These are phyloP conservation scores for Oryzias dopingdopingensis DNA, from an alignment of 2,797 vertebrate species.

Conservation along the genomic window DNA sequence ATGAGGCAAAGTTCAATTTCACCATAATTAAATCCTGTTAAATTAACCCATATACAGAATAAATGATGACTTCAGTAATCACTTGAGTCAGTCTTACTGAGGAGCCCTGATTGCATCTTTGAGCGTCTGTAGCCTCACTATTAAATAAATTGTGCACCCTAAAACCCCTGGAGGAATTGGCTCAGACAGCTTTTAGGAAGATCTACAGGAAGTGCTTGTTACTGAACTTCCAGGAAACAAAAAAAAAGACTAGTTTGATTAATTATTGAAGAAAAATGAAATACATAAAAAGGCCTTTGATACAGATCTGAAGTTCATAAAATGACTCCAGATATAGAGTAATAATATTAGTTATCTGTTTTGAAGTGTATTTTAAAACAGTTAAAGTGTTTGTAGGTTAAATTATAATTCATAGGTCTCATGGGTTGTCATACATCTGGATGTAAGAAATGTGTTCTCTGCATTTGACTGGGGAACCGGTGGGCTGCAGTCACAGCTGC, in stretches of 20 bases:
- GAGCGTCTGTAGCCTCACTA: background rate
- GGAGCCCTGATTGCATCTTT: conserved; percentile 3
- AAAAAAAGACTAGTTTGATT: background rate
- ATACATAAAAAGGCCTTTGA: no score
- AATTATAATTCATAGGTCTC: no score
- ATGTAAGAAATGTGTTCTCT: no score
- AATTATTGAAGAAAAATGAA: background rate
- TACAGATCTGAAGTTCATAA: no score
- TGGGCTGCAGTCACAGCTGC: no score
- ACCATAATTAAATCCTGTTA: conserved; percentile 36
- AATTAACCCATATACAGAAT: conserved; percentile 11
- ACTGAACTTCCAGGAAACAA: background rate
- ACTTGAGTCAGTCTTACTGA: conserved; percentile 8
- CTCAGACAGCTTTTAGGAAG: background rate
- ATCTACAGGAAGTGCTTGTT: background rate
- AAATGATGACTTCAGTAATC: conserved; percentile 13
- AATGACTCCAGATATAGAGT: no score
- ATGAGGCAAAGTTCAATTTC: conserved; percentile 34
- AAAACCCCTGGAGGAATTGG: background rate
- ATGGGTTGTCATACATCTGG: no score
- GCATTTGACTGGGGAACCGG: no score
- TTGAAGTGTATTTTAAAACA: no score
- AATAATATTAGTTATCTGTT: no score
- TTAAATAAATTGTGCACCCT: background rate
- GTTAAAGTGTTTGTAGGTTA: no score